These are phyloP conservation scores for Catharus fuscescens DNA, from an alignment of 2,113 vertebrate genomes.

Conservation along the genomic window DNA sequence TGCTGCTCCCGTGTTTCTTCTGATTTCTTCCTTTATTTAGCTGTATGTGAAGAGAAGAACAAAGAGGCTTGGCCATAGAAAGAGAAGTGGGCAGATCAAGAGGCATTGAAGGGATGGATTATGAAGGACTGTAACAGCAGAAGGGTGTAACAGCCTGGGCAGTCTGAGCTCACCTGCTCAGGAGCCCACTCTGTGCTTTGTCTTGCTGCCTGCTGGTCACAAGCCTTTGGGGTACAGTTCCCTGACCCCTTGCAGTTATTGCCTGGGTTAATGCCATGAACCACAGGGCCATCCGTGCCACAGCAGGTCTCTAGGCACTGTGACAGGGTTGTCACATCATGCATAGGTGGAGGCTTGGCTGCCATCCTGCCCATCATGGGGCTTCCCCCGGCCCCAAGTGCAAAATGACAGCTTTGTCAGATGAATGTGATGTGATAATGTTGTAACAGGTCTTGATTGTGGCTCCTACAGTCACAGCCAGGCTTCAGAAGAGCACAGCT, in stretches of 20 bases:
- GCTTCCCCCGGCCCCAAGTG: not conserved
- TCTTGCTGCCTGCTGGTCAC: not conserved
- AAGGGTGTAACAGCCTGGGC: not conserved
- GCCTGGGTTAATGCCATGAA: not conserved
- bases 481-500: not conserved
- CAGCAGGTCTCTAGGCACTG: not conserved
- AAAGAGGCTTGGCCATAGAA: not conserved
- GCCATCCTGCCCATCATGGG: not conserved
- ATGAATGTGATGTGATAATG: not conserved
- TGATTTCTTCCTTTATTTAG: not conserved
- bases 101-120: not conserved
- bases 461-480: not conserved
- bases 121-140: not conserved
- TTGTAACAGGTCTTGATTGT: not conserved
- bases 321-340: not conserved
- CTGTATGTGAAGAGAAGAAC: not conserved
- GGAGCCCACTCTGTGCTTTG: not conserved
- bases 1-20: not conserved
- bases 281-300: accelerated
- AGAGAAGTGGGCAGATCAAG: not conserved
- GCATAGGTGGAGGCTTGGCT: not conserved
- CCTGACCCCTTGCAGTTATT: not conserved
- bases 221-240: not conserved
- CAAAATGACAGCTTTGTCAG: not conserved
- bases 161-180: not conserved